phyloP scores from a whole-genome alignment of 2,113 vertebrate genomes.

The Forbesichthys papilliferus region DNA sequence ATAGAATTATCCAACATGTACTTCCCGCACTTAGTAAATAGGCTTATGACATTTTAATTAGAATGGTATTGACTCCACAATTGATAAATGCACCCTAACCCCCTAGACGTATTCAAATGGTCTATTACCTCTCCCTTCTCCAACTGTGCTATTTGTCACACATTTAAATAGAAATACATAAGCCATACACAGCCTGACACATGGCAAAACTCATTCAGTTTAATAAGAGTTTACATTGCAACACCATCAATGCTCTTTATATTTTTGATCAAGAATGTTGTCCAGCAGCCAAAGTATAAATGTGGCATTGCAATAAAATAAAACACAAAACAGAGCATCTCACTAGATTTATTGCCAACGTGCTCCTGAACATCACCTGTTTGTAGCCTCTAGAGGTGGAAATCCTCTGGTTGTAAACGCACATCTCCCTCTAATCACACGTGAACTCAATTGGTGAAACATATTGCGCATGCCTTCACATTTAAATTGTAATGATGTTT shows the following conservation, averaged over 20 bases:
- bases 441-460: neutral
- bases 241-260: too few species aligned
- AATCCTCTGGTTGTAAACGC: constrained; percentile 35
- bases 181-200: neutral
- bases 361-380: constrained; percentile 47
- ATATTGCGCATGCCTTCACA: too few species aligned
- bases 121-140: neutral
- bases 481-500: constrained; percentile 6
- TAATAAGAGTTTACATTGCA: neutral
- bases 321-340: constrained; percentile 15
- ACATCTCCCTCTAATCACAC: constrained; percentile 9
- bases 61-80: constrained; percentile 26
- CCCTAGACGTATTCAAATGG: neutral
- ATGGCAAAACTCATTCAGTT: neutral
- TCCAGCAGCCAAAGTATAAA: constrained; percentile 51
- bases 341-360: constrained; percentile 45
- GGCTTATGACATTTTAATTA: constrained; percentile 18
- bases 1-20: constrained; percentile 47
- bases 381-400: constrained; percentile 16
- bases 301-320: constrained; percentile 36
- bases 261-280: constrained; percentile 45
- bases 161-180: too few species aligned
- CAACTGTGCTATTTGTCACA: constrained; percentile 29
- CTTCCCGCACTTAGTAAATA: constrained; percentile 2
- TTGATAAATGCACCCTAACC: constrained; percentile 53